Evolutionary conservation across 2,888 invertebrate species (phyloP), one percentile per base, ranked within the genome.

Genomic region (Dicyrtoma fusca): DNA sequence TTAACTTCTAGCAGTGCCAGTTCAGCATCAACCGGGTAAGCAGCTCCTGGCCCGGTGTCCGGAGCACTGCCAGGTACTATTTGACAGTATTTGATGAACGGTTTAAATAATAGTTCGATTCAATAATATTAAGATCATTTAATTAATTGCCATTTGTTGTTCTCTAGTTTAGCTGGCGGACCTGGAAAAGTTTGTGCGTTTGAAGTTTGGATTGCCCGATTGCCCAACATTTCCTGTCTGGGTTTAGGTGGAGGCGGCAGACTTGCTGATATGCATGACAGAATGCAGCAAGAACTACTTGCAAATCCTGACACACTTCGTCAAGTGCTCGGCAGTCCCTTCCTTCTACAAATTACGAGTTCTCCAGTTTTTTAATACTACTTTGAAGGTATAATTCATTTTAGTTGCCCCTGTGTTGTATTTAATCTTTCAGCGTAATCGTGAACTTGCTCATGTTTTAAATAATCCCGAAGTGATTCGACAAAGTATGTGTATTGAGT

Each of bases 401-500:
- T 34, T 34, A 34, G 8, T 34, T 34, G 49, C 21, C 6, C 51
- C 51, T 47, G 13, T 63, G 1, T 23, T 59, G 34, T 5, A 23
- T 19, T 63, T 26, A 17, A 26, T 66, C 74, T 76, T 55, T 75
- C 85, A 93, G 89, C 89, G 97, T 81, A 97, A 99, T 86, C 98
- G 98, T 14, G 98, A 99, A 87, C 94, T 99, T 74, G 94, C 92
- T 82, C 98, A 99, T 84, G 94, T 98, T 91, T 86, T 97, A 80
- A 97, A 97, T 84, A 97, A 97, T 85, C 97, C 97, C 0, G 97
- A 97, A 83, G 84, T 97, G 78, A 86, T 97, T 82, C 89, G 97
- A 75, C 96, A 97, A 87, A 96, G 96, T 3, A 92, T 97, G 92
- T n/a, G n/a, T n/a, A n/a, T n/a, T n/a, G 96, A 97, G 84, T 84